These are phyloP conservation scores for Sardinella longiceps DNA, from an alignment of 2,797 vertebrate species.

Conservation along the genomic window DNA sequence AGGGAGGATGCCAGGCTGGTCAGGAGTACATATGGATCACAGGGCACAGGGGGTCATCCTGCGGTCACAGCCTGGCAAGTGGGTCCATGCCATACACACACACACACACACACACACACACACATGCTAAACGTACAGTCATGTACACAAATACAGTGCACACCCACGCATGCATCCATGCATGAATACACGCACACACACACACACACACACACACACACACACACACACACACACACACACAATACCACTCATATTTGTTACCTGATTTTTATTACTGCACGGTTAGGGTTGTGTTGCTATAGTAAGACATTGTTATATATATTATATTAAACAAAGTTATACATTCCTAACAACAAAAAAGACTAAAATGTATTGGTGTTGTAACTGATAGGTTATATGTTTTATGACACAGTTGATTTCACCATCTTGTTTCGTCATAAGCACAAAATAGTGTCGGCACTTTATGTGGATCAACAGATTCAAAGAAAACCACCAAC, in stretches of 20 bases:
- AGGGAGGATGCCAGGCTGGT: conserved; percentile 62
- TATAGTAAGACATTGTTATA: too few species aligned
- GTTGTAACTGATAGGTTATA: too few species aligned
- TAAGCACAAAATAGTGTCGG: too few species aligned
- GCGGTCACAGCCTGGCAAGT: conserved; percentile 74
- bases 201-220: conserved; percentile 3
- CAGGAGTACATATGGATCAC: conserved; percentile 81
- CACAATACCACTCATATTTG: neutral
- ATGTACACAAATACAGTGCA: neutral
- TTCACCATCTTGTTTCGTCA: too few species aligned
- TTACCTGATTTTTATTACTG: too few species aligned
- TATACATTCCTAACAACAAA: too few species aligned
- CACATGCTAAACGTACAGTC: conserved; percentile 1
- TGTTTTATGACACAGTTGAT: too few species aligned
- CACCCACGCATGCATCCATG: neutral
- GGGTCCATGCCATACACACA: conserved; percentile 25
- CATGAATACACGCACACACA: conserved; percentile 42
- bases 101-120: neutral
- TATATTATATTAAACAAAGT: too few species aligned
- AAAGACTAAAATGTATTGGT: too few species aligned
- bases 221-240: neutral
- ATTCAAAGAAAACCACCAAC: too few species aligned
- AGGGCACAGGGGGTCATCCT: conserved; percentile 77
- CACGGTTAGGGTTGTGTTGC: too few species aligned
- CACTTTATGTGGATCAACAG: too few species aligned